Conservation (phyloP, 2,888 invertebrate genomes). For the Nezara viridula region DNA sequence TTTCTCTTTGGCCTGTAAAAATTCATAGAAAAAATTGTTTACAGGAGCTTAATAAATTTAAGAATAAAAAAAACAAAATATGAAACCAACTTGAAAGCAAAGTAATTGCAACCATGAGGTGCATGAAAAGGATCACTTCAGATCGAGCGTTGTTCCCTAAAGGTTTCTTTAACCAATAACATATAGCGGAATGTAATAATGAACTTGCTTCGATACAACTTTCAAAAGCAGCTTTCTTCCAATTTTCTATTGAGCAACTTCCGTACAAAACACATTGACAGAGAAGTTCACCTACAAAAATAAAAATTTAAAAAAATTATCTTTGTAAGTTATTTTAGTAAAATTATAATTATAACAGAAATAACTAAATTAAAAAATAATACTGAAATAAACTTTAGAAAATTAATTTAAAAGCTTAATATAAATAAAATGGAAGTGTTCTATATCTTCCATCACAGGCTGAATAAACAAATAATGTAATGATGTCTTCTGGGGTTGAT, state of each 20-base stretch:
- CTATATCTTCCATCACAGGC: too few species aligned
- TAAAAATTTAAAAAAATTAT: constrained; percentile 44
- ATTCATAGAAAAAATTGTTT: neutral
- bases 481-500: too few species aligned
- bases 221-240: constrained; percentile 69
- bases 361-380: too few species aligned
- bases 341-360: too few species aligned
- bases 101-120: constrained; percentile 76
- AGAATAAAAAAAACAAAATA: neutral
- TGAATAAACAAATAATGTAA: too few species aligned
- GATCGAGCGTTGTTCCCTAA: constrained; percentile 71
- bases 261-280: constrained; percentile 70
- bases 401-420: neutral
- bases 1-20: constrained; percentile 63
- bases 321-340: neutral
- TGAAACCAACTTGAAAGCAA: constrained; percentile 50
- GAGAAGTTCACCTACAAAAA: constrained; percentile 68
- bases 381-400: too few species aligned
- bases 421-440: neutral
- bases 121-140: constrained; percentile 79
- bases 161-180: constrained; percentile 77
- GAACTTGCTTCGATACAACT: constrained; percentile 75
- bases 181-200: constrained; percentile 79
- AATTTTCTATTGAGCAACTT: constrained; percentile 68
- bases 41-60: too few species aligned